Evolutionary conservation across 64 coral and sea anemone species (phyloP), one percentile per base, ranked within the genome.

Genomic region (Dendrophyllia cribrosa): DNA sequence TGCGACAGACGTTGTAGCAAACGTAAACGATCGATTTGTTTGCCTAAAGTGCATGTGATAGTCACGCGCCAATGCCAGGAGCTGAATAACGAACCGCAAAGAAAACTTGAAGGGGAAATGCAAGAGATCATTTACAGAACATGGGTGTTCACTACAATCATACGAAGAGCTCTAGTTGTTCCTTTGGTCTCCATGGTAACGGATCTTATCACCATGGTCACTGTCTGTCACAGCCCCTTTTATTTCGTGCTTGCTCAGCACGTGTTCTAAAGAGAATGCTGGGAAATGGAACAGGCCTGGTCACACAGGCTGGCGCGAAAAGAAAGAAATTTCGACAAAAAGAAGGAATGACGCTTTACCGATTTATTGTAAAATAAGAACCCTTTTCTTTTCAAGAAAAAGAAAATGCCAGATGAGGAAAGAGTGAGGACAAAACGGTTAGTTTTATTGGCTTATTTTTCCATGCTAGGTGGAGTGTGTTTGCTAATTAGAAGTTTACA

Each of bases 381-480:
- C 16, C 78, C 24, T 82, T 82, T 4, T 34, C 23, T 55, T 47
- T 47, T 21, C 26, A 11, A 50, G 16, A 16, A 50, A 51, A 22
- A 49, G 9, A 66, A 83, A 46, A 83, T 83, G 80, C 80, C 80
- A 47, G 80, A 83, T 45, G 80, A 67, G 19, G 80, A 83, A 83
- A 83, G 17, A 83, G 62, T 66, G 61, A 83, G 43, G 44, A 83
- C 60, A 22, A 83, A 83, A 83, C 43, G 80, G 80, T 83, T 7
- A 50, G 80, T 83, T 0, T 67, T 5, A 8, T 49, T 13, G 6
- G 8, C 49, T 66, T 20, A 49, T 51, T 22, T 49, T 66, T 45
- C 66, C 14, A 51, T 2, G 5, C 16, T 50, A 23, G 62, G 61
- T 50, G 6, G 7, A 25, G 59, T 82, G 25, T 82, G 26, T 47